These are phyloP conservation scores for Drosophila subquinaria DNA, from an alignment of 2,888 invertebrate species.

Conservation along the genomic window DNA sequence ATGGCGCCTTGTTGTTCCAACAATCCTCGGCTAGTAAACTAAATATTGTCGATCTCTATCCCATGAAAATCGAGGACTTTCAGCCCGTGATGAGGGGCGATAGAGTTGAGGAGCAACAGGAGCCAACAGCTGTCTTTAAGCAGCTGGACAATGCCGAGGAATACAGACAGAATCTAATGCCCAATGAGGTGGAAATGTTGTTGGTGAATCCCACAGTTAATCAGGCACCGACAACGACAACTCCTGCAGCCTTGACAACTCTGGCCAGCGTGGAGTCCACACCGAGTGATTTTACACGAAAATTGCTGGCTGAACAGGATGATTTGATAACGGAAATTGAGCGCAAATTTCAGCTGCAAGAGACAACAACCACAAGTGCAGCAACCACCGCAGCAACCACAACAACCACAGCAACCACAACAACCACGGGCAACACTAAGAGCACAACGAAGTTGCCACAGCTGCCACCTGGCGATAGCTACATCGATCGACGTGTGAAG, in stretches of 20 bases:
- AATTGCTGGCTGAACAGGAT: conserved; percentile 84
- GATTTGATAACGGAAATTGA: conserved; percentile 85
- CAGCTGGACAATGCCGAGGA: conserved; percentile 57
- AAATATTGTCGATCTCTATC: conserved; percentile 84
- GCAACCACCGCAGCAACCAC: conserved; percentile 64
- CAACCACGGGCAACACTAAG: conserved; percentile 1
- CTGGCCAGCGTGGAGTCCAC: conserved; percentile 41
- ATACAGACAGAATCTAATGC: conserved; percentile 76
- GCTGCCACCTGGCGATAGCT: conserved; percentile 60
- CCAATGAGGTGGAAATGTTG: conserved; percentile 70
- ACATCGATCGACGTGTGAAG: conserved; percentile 85
- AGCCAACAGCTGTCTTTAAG: conserved; percentile 61
- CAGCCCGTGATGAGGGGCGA: conserved; percentile 65
- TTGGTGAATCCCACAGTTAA: conserved; percentile 4
- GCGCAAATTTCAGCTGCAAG: conserved; percentile 83
- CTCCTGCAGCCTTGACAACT: conserved; percentile 15
- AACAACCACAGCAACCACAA: conserved; percentile 1
- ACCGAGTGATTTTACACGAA: conserved; percentile 81
- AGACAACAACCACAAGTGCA: conserved; percentile 54
- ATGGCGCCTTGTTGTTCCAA: conserved; percentile 59
- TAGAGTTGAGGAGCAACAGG: conserved; percentile 70
- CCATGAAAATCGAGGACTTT: conserved; percentile 83
- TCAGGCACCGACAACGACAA: conserved; percentile 19
- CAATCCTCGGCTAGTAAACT: conserved; percentile 76
- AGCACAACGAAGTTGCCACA: conserved; percentile 24